Evolutionary conservation across 1,140 invertebrate genomes (phyloP).

Genomic region (Anoplolepis gracilipes): DNA sequence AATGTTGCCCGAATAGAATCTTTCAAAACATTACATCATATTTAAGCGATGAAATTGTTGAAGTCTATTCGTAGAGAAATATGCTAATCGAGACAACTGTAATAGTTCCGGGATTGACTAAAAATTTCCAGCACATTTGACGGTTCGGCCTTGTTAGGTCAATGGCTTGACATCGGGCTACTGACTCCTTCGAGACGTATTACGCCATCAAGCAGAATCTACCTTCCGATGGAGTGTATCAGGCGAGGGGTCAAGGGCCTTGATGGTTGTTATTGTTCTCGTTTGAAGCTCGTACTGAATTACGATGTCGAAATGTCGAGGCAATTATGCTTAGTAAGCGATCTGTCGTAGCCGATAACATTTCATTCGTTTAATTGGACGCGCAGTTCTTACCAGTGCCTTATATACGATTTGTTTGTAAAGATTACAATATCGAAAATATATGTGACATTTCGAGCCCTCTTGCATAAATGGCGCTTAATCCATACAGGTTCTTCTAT

Average conservation of each 20-base stretch:
- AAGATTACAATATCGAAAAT: conserved; percentile 1
- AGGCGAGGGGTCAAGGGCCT: conserved; percentile 33
- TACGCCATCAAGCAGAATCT: conserved; percentile 41
- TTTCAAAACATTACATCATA: not conserved
- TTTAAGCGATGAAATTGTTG: not conserved
- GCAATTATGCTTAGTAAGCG: conserved; percentile 17
- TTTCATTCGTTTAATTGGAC: conserved; percentile 23
- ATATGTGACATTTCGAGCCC: conserved; percentile 7
- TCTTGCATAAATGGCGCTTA: not conserved
- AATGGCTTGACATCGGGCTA: conserved; percentile 40
- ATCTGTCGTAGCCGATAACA: not conserved
- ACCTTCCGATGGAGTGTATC: conserved; percentile 44
- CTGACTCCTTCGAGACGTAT: conserved; percentile 33
- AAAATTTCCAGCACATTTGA: conserved; percentile 9
- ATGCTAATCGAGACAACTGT: conserved; percentile 24
- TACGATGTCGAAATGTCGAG: conserved; percentile 36
- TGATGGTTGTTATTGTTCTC: conserved; percentile 33
- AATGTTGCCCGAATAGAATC: not conserved
- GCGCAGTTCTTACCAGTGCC: conserved; percentile 9
- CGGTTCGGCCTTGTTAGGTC: conserved; percentile 50
- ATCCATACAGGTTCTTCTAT: not conserved
- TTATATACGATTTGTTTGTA: not conserved
- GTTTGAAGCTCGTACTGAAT: conserved; percentile 19
- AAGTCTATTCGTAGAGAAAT: not conserved
- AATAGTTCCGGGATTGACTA: not conserved